Percentiles rank a stretch among this genome's conserved stretches.
These are phyloP conservation scores for Erebia epiphron DNA, from an alignment of 2,888 invertebrate genomes.

Conservation along the genomic window DNA sequence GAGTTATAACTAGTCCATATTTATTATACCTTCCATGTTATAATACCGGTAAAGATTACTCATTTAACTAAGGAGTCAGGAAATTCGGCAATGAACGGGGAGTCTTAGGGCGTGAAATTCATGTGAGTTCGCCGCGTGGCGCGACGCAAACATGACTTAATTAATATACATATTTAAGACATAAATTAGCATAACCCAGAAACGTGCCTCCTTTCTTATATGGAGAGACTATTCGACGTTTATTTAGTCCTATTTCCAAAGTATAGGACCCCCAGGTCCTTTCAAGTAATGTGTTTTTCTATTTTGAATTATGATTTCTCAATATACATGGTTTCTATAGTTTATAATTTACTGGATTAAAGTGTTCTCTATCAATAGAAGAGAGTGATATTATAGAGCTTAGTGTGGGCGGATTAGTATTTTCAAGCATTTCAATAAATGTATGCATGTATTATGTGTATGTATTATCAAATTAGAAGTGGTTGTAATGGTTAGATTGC, in stretches of 20 bases:
- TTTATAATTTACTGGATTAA: too few species aligned
- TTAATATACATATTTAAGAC: slow-evolving; percentile 39
- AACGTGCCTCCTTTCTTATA: background rate
- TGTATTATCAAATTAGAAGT: too few species aligned
- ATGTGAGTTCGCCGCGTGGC: slow-evolving; percentile 36
- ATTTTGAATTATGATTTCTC: too few species aligned
- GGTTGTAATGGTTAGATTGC: too few species aligned
- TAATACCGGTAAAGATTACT: background rate
- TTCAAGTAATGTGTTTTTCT: too few species aligned
- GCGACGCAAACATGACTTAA: slow-evolving; percentile 33
- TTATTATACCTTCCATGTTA: background rate
- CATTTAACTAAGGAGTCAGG: background rate
- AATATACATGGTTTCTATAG: too few species aligned
- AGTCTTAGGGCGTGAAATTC: slow-evolving; percentile 37
- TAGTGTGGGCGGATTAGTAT: background rate
- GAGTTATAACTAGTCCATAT: too few species aligned
- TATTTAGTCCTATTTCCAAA: background rate
- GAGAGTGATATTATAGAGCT: background rate
- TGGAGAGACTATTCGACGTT: background rate
- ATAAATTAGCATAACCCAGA: slow-evolving; percentile 31
- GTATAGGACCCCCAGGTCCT: background rate
- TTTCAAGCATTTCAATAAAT: too few species aligned
- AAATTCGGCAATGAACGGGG: slow-evolving; percentile 27
- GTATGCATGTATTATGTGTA: too few species aligned
- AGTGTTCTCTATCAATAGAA: too few species aligned